Percentiles rank a stretch among this genome's conserved stretches.
Conservation (phyloP, 1,140 invertebrate genomes). For the Drosophila punjabiensis region DNA sequence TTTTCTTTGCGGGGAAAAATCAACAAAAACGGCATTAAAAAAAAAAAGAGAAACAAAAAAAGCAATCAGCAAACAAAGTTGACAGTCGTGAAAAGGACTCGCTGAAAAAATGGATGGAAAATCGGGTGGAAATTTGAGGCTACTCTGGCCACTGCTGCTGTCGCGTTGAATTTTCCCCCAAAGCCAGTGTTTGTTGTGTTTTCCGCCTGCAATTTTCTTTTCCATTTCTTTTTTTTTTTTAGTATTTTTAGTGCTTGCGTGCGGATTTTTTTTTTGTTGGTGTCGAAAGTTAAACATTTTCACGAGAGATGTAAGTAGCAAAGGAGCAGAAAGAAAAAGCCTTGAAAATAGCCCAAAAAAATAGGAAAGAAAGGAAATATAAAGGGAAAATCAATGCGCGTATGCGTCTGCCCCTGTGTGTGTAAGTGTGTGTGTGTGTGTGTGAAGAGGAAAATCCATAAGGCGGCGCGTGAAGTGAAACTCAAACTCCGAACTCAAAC, state of each 20-base stretch:
- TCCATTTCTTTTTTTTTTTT: slow-evolving; percentile 25
- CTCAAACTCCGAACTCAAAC: slow-evolving; percentile 53
- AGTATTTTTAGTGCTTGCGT: slow-evolving; percentile 78
- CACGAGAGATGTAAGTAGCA: slow-evolving; percentile 60
- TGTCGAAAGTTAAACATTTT: slow-evolving; percentile 66
- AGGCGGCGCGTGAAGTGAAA: slow-evolving; percentile 61
- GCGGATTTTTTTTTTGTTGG: slow-evolving; percentile 46
- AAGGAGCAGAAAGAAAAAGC: slow-evolving; percentile 6
- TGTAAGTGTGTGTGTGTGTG: slow-evolving; percentile 17
- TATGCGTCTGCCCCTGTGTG: slow-evolving; percentile 39
- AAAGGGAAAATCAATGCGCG: slow-evolving; percentile 75
- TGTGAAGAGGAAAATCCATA: slow-evolving; percentile 69
- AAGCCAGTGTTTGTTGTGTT: slow-evolving; percentile 29
- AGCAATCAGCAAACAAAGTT: slow-evolving; percentile 48
- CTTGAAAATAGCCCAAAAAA: slow-evolving; percentile 61
- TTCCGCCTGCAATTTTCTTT: slow-evolving; percentile 11
- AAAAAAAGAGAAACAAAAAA: slow-evolving; percentile 15
- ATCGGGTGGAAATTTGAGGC: slow-evolving; percentile 10
- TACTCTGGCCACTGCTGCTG: neutral
- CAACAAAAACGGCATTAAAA: slow-evolving; percentile 15
- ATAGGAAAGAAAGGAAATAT: slow-evolving; percentile 15
- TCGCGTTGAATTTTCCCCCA: slow-evolving; percentile 31
- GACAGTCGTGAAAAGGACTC: slow-evolving; percentile 37
- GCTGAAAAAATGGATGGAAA: slow-evolving; percentile 23
- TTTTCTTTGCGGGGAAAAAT: slow-evolving; percentile 20